Evolutionary conservation across 2,888 invertebrate genomes (phyloP).

Genomic region (Sesamia inferens): DNA sequence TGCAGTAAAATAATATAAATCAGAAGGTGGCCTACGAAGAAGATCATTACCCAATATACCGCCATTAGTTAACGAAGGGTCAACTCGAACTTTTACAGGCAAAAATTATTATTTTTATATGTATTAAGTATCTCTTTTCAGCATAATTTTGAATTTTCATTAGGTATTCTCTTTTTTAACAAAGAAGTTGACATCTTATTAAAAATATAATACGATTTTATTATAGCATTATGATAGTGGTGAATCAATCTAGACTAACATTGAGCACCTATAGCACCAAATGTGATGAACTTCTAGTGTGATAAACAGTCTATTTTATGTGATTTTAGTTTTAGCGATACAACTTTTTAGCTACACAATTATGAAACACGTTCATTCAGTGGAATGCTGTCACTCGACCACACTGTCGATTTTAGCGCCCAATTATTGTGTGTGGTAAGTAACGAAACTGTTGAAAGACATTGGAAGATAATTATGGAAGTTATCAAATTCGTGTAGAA

Average conservation of each 20-base stretch:
- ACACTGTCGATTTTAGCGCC: neutral
- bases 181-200: neutral
- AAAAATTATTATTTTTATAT: neutral
- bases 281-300: constrained; percentile 55
- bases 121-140: neutral
- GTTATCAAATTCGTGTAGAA: neutral
- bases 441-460: constrained; percentile 1
- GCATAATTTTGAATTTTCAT: neutral
- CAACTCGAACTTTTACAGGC: neutral
- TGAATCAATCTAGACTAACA: constrained; percentile 52
- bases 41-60: neutral
- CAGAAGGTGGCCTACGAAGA: neutral
- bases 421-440: neutral
- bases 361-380: neutral
- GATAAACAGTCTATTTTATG: constrained; percentile 44
- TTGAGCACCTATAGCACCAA: constrained; percentile 85
- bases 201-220: neutral
- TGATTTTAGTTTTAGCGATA: constrained; percentile 42
- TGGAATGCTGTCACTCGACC: neutral
- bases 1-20: neutral
- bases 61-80: neutral
- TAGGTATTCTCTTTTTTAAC: neutral
- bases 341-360: constrained; percentile 10
- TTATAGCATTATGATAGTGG: constrained; percentile 29
- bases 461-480: neutral